Conservation (phyloP, 2,888 invertebrate genomes). For the Drosophila percnosoma region DNA sequence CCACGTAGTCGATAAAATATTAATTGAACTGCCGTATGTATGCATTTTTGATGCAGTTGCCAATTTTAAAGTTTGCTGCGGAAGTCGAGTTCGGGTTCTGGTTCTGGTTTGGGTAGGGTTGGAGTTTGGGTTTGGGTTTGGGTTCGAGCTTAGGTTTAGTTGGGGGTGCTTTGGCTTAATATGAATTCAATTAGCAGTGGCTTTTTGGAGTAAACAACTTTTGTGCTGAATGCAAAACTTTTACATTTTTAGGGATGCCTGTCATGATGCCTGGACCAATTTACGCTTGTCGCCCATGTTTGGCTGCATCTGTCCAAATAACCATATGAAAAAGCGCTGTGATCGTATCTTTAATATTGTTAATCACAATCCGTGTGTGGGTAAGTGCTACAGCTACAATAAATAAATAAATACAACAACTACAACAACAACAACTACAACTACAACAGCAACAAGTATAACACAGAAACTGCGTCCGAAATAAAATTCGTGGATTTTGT, state of each 20-base stretch:
- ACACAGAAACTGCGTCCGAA: slow-evolving; percentile 39
- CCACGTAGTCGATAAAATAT: slow-evolving; percentile 71
- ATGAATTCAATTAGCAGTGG: slow-evolving; percentile 65
- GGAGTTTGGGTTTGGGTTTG: neutral
- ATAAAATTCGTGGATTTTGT: slow-evolving; percentile 41
- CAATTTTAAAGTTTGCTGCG: slow-evolving; percentile 77
- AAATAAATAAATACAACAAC: slow-evolving; percentile 32
- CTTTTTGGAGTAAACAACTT: slow-evolving; percentile 9
- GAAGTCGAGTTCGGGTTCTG: slow-evolving; percentile 54
- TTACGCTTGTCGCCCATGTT: slow-evolving; percentile 94
- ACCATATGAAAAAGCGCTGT: slow-evolving; percentile 94
- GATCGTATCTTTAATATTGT: slow-evolving; percentile 95
- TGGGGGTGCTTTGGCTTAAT: slow-evolving; percentile 27
- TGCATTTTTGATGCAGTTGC: slow-evolving; percentile 78
- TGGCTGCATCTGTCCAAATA: slow-evolving; percentile 96
- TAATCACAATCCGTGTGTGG: slow-evolving; percentile 97
- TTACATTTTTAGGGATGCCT: slow-evolving; percentile 88
- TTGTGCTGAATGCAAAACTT: slow-evolving; percentile 29
- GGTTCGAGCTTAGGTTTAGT: slow-evolving; percentile 14
- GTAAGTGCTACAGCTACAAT: slow-evolving; percentile 87
- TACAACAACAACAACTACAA: slow-evolving; percentile 40
- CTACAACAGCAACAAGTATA: slow-evolving; percentile 45
- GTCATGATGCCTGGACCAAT: slow-evolving; percentile 95
- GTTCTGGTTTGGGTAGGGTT: neutral
- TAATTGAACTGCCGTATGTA: slow-evolving; percentile 76